Percentiles rank a stretch among this genome's conserved stretches.
phyloP scores from a whole-genome alignment of 2,113 vertebrate species.

The Myiopsitta monachus region DNA sequence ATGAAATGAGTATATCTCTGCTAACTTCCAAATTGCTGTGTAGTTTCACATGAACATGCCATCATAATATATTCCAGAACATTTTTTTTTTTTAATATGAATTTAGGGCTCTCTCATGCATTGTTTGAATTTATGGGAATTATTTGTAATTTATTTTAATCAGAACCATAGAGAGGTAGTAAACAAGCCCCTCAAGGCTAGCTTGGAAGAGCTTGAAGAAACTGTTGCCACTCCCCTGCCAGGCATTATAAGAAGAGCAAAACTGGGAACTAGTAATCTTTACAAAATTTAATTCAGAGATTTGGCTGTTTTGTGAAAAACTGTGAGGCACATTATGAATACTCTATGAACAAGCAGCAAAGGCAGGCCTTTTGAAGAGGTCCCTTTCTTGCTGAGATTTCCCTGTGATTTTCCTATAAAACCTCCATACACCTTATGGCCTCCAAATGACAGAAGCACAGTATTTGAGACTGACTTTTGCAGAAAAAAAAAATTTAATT shows the following conservation, averaged over 20 bases:
- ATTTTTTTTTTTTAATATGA: slow-evolving; percentile 6
- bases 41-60: not conserved
- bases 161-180: not conserved
- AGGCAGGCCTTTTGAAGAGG: not conserved
- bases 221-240: not conserved
- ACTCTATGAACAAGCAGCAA: not conserved
- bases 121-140: slow-evolving; percentile 1
- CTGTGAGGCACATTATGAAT: not conserved
- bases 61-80: slow-evolving; percentile 9
- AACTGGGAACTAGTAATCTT: not conserved
- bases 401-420: not conserved
- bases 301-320: not conserved
- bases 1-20: not conserved
- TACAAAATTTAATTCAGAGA: not conserved
- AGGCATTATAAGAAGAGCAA: not conserved
- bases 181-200: slow-evolving; percentile 19
- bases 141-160: slow-evolving; percentile 47
- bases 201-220: slow-evolving; percentile 14
- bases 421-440: not conserved
- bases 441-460: not conserved
- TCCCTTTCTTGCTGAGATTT: not conserved
- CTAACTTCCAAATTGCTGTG: not conserved
- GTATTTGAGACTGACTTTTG: not conserved
- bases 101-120: not conserved
- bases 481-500: not conserved